phyloP scores from a whole-genome alignment of 2,888 invertebrate species.

The Oscheius onirici region DNA sequence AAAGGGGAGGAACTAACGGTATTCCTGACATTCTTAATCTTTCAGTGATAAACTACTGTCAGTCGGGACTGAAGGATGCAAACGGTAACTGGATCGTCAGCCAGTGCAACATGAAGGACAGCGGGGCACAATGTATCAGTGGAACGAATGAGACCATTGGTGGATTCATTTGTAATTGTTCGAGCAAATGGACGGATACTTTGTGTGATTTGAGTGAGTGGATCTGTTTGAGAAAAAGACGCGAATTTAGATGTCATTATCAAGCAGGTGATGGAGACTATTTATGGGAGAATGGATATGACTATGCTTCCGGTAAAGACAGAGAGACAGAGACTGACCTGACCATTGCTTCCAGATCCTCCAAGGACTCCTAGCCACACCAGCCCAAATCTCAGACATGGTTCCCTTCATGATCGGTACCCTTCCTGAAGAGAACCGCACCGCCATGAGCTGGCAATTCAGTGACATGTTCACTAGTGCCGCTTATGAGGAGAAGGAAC shows the following conservation, averaged over 20 bases:
- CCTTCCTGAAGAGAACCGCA: slow-evolving; percentile 26
- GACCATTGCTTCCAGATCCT: slow-evolving; percentile 41
- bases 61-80: not conserved
- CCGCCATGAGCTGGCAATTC: slow-evolving; percentile 49
- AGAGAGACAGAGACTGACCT: not conserved
- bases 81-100: not conserved
- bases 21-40: not conserved
- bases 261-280: slow-evolving; percentile 39
- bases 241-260: slow-evolving; percentile 36
- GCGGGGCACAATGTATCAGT: slow-evolving; percentile 21
- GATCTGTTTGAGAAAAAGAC: not conserved
- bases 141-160: not conserved
- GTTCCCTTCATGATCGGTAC: slow-evolving; percentile 54
- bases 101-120: slow-evolving; percentile 24
- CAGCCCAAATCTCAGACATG: slow-evolving; percentile 53
- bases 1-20: too few relatives aligned
- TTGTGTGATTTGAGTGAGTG: slow-evolving; percentile 42
- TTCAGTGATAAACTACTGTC: slow-evolving; percentile 8
- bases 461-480: slow-evolving; percentile 56
- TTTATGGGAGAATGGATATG: slow-evolving; percentile 44
- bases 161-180: slow-evolving; percentile 44
- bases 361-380: slow-evolving; percentile 50
- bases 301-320: slow-evolving; percentile 38
- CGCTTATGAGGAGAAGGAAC: slow-evolving; percentile 50
- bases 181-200: slow-evolving; percentile 42